Evolutionary conservation across 2,113 vertebrate genomes (phyloP).

Genomic region (Corapipo altera): DNA sequence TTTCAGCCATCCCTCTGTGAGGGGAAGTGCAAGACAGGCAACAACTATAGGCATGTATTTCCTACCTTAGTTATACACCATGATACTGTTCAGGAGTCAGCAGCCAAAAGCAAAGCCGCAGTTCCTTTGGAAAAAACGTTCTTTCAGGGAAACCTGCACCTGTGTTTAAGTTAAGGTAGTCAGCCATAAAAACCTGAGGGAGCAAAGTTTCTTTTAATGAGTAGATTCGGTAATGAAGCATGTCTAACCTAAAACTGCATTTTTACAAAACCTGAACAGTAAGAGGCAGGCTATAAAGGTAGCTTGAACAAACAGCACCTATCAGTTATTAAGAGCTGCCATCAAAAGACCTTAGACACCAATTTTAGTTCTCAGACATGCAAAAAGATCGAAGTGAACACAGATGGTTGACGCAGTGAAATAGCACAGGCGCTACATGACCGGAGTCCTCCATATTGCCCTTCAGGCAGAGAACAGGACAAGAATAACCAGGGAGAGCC

Average conservation of each 20-base stretch:
- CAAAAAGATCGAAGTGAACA: not conserved
- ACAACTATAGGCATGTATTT: rapidly evolving
- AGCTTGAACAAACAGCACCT: not conserved
- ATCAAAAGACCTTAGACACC: not conserved
- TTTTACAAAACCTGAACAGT: not conserved
- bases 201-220: not conserved
- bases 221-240: not conserved
- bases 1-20: not conserved
- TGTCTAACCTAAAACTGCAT: not conserved
- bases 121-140: not conserved
- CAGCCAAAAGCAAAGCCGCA: not conserved
- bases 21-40: not conserved
- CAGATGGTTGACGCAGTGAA: not conserved
- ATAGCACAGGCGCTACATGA: rapidly evolving
- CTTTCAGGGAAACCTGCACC: not conserved
- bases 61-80: not conserved
- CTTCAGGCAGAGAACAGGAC: not conserved
- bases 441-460: not conserved
- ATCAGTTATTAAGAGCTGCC: not conserved
- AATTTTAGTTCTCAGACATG: not conserved
- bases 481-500: not conserved
- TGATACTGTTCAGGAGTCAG: not conserved
- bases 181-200: not conserved
- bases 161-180: not conserved
- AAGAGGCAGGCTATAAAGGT: not conserved